Evolutionary conservation across 2,113 vertebrate species (phyloP).

Genomic region (Hyperopisus bebe): DNA sequence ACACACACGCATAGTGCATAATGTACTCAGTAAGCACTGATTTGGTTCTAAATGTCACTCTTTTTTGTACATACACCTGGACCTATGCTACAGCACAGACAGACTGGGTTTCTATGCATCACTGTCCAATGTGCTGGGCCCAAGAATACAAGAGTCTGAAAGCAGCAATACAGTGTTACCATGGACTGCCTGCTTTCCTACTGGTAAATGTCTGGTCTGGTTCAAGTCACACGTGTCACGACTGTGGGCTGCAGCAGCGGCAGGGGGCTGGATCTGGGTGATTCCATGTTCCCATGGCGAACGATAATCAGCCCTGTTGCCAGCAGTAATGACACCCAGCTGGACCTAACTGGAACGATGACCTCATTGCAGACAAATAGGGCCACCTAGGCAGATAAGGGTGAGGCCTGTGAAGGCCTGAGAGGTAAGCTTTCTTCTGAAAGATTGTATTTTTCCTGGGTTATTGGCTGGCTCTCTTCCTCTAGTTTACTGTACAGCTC

Average conservation of each 20-base stretch:
- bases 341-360: background rate
- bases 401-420: background rate
- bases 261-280: background rate
- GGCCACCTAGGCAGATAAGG: constrained; percentile 6
- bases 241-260: background rate
- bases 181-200: background rate
- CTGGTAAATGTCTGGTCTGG: background rate
- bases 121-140: background rate
- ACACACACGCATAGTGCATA: background rate
- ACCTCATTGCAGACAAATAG: background rate
- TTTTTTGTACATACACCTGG: background rate
- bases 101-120: background rate
- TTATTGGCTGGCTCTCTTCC: background rate
- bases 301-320: background rate
- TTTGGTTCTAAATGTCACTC: background rate
- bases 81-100: background rate
- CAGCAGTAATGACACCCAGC: background rate
- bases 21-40: background rate
- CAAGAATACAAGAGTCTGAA: background rate
- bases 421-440: background rate
- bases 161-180: background rate
- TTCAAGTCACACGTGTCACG: background rate
- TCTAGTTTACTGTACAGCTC: background rate
- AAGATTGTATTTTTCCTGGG: background rate
- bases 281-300: background rate